These are phyloP conservation scores for Drosophila novamexicana DNA, from an alignment of 1,140 invertebrate species.

Conservation along the genomic window DNA sequence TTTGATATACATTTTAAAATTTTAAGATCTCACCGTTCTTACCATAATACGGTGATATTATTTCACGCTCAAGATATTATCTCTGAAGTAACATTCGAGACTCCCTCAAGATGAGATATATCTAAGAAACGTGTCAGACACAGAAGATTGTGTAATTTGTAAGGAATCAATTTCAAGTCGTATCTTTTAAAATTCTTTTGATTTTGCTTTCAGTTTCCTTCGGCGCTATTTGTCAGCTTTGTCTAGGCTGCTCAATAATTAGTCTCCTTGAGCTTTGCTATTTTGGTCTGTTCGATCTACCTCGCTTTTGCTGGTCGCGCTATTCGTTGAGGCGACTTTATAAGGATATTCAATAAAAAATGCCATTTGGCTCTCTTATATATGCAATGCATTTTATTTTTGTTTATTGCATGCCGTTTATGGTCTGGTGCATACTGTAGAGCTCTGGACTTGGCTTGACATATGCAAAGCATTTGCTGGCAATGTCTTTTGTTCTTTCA, in stretches of 20 bases:
- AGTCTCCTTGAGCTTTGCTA: constrained; percentile 89
- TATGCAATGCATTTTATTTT: constrained; percentile 28
- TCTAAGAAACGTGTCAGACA: no score
- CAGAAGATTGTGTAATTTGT: no score
- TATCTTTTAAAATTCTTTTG: neutral
- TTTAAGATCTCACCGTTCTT: no score
- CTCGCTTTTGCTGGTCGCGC: constrained; percentile 42
- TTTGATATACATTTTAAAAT: no score
- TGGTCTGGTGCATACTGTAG: constrained; percentile 40
- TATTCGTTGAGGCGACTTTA: neutral
- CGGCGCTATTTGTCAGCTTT: constrained; percentile 90
- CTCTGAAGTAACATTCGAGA: no score
- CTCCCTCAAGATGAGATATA: no score
- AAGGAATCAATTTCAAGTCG: neutral
- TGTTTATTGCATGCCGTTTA: constrained; percentile 37
- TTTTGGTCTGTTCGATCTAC: constrained; percentile 86
- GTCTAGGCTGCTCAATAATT: constrained; percentile 89
- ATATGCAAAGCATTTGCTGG: constrained; percentile 37
- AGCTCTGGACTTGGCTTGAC: constrained; percentile 41
- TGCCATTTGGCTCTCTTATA: constrained; percentile 10
- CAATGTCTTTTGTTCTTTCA: constrained; percentile 35
- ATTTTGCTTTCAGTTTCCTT: constrained; percentile 86
- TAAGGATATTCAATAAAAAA: constrained; percentile 25
- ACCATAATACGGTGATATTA: no score
- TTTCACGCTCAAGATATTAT: no score